phyloP scores from a whole-genome alignment of 2,113 vertebrate species.

The Rhabdornis inornatus region DNA sequence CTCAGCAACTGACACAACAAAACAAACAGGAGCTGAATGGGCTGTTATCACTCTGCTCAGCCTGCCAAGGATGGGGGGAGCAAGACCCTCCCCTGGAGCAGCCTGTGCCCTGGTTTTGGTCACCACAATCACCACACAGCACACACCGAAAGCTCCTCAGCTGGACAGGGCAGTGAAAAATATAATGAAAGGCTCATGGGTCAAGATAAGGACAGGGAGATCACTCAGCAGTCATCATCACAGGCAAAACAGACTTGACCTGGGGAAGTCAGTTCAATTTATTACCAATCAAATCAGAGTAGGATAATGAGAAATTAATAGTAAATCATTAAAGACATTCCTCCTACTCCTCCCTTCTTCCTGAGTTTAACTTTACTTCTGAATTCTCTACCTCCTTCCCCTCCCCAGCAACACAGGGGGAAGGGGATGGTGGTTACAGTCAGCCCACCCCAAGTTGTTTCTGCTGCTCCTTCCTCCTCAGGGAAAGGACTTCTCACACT shows the following conservation, averaged over 20 bases:
- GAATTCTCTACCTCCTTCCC: background rate
- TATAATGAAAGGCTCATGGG: background rate
- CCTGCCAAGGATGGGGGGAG: background rate
- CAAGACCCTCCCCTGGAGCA: background rate
- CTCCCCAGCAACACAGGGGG: background rate
- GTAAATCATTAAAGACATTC: background rate
- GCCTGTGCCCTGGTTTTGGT: background rate
- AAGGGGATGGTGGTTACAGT: background rate
- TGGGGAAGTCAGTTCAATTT: background rate
- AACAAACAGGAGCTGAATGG: background rate
- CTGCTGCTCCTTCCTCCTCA: background rate
- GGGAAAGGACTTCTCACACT: background rate
- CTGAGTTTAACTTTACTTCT: background rate
- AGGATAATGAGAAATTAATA: background rate
- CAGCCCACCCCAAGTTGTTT: fast-evolving
- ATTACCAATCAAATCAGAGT: background rate
- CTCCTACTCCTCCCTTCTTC: background rate
- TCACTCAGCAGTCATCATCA: background rate
- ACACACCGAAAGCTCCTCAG: background rate
- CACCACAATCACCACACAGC: background rate
- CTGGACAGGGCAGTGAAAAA: background rate
- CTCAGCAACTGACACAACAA: constrained; percentile 26
- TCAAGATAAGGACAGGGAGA: background rate
- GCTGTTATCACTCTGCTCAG: background rate
- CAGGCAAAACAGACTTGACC: background rate